phyloP scores from a whole-genome alignment of 2,113 vertebrate species.

The Cololabis saira region DNA sequence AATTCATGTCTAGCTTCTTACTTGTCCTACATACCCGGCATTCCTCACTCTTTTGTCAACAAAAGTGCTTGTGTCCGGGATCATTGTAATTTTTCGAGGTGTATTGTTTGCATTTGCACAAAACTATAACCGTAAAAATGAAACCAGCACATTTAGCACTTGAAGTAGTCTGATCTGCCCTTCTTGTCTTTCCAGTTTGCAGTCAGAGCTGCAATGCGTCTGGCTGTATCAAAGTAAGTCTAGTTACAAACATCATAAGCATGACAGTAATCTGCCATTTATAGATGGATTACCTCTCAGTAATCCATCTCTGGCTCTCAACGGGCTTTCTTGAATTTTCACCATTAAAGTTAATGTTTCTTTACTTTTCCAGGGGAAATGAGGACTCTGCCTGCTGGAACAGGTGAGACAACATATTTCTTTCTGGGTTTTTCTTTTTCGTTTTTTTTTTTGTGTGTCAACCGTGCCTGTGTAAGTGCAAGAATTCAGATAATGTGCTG shows the following conservation, averaged over 20 bases:
- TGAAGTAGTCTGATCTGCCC: slow-evolving; percentile 10
- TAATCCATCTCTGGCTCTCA: not conserved
- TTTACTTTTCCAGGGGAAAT: slow-evolving; percentile 60
- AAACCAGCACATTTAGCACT: not conserved
- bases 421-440: not conserved
- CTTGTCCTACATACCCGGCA: too few relatives aligned
- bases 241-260: slow-evolving; percentile 1
- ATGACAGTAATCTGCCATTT: not conserved
- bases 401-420: slow-evolving; percentile 46
- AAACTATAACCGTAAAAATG: too few relatives aligned
- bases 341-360: slow-evolving; percentile 4
- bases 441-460: not conserved
- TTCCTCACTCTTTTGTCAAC: too few relatives aligned
- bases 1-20: too few relatives aligned
- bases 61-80: too few relatives aligned
- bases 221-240: slow-evolving; percentile 81
- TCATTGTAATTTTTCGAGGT: too few relatives aligned
- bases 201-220: slow-evolving; percentile 74
- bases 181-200: slow-evolving; percentile 68
- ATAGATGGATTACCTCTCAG: not conserved
- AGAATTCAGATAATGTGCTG: not conserved
- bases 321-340: not conserved
- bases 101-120: too few relatives aligned
- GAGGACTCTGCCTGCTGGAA: slow-evolving; percentile 65
- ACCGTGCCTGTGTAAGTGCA: not conserved